phyloP scores from a whole-genome alignment of 2,888 invertebrate genomes.

The Lasioglossum pauxillum region DNA sequence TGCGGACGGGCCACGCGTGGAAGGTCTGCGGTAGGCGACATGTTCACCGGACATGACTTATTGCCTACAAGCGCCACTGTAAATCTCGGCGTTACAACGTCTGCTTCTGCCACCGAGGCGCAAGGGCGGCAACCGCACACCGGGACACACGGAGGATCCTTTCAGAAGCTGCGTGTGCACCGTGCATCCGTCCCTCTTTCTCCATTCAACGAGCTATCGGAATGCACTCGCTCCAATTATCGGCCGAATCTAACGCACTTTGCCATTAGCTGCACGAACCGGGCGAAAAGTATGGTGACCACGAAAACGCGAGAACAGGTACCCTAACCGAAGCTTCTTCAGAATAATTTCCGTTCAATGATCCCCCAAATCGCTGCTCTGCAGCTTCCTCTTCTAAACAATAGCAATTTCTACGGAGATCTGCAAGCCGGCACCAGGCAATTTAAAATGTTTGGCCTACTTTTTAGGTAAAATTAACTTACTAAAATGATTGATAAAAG shows the following conservation, averaged over 20 bases:
- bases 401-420: not conserved
- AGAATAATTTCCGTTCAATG: not conserved
- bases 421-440: not conserved
- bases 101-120: constrained; percentile 63
- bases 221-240: constrained; percentile 38
- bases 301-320: not conserved
- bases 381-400: not conserved
- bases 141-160: constrained; percentile 48
- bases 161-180: constrained; percentile 27
- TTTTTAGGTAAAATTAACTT: not conserved
- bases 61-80: constrained; percentile 81
- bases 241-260: not conserved
- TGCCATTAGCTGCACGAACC: not conserved
- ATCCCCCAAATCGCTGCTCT: not conserved
- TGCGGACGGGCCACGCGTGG: constrained; percentile 75
- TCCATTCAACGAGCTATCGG: constrained; percentile 18
- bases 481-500: too few species aligned
- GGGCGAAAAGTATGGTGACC: not conserved
- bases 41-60: constrained; percentile 80
- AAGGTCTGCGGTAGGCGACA: constrained; percentile 78
- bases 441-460: too few species aligned
- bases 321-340: not conserved
- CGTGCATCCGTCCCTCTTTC: not conserved
- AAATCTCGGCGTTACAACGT: constrained; percentile 74
- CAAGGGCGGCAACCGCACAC: constrained; percentile 63